Percentiles rank a stretch among this genome's conserved stretches.
These are phyloP conservation scores for Aphaenogaster ashmeadi DNA, from an alignment of 1,140 invertebrate genomes.

Conservation along the genomic window DNA sequence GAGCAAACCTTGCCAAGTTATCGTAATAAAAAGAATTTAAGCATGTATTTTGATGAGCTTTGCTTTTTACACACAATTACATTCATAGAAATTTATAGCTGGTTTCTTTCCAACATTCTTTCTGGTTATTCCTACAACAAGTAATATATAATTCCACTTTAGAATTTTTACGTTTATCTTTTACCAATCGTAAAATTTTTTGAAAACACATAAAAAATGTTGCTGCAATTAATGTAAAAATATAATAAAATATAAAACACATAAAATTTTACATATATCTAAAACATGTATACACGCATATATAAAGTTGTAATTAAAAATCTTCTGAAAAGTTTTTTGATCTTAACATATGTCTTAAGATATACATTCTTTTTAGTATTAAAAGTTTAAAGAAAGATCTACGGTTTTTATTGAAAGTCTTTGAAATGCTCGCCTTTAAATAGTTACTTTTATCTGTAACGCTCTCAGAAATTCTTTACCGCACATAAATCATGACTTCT, in stretches of 20 bases:
- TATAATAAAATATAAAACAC: background rate
- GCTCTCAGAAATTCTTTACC: background rate
- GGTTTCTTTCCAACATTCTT: background rate
- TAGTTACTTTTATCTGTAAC: conserved; percentile 25
- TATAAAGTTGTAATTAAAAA: background rate
- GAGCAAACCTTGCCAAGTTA: conserved; percentile 23
- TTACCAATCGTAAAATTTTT: background rate
- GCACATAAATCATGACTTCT: conserved; percentile 1
- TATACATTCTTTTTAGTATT: background rate
- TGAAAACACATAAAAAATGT: background rate
- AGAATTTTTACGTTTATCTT: background rate
- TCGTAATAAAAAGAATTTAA: conserved; percentile 38
- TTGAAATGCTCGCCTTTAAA: background rate
- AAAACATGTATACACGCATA: no score
- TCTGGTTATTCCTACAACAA: background rate
- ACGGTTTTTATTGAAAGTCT: background rate
- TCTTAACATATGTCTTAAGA: background rate
- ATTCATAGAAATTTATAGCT: conserved; percentile 2
- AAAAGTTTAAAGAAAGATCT: background rate
- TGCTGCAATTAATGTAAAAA: background rate
- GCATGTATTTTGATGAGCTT: background rate
- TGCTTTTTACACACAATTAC: conserved; percentile 13
- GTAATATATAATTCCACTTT: background rate
- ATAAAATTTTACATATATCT: background rate
- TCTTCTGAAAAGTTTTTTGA: background rate